Base-by-base conservation (phyloP, 2,113 vertebrate species). In the Sceloporus tristichus region DNA sequence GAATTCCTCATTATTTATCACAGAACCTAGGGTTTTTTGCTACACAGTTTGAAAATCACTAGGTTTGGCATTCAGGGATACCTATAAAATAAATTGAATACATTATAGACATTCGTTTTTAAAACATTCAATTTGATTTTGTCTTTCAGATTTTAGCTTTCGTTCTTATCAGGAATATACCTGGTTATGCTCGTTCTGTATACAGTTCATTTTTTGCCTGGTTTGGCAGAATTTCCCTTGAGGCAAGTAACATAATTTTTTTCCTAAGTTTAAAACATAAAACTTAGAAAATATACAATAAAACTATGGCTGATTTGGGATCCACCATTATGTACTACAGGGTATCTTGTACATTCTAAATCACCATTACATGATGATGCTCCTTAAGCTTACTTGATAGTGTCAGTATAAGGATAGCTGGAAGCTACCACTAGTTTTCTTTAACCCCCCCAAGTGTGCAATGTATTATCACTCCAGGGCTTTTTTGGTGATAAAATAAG, bases 161-260 rank as follows among this genome's bases (percentile, higher is more conserved):
- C 95, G 94, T 99, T 92, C 97, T 99, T 54, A 99, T 99, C 95
- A 97, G 98, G 94, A 99, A 99, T 96, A 98, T 99, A 96, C 98
- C 98, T 25, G 98, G 98, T 70, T 99, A 98, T 13, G 96, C 96
- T 29, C 98, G 98, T 87, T 99, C 99, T 54, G 89, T 99, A 62
- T 99, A 99, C 14, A 99, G 99, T 95, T 99, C 98, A 0, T 99
- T 99, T 96, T 99, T 99, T 80, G 98, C 99, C 34, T 99, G 99
- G 98, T 99, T 99, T 87, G 99, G 99, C 92, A 99, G 97, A 96
- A 99, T 99, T 91, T 99, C 98, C 73, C 94, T 99, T 85, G 99
- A 99, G 98, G 99, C 98, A 93, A 96, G 98, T 93, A 34, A 29
- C 42, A 62, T n/a, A 21, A n/a, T 80, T 11, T 34, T 27, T 66